Conservation (phyloP, 2,113 vertebrate species). For the Myotis yumanensis region DNA sequence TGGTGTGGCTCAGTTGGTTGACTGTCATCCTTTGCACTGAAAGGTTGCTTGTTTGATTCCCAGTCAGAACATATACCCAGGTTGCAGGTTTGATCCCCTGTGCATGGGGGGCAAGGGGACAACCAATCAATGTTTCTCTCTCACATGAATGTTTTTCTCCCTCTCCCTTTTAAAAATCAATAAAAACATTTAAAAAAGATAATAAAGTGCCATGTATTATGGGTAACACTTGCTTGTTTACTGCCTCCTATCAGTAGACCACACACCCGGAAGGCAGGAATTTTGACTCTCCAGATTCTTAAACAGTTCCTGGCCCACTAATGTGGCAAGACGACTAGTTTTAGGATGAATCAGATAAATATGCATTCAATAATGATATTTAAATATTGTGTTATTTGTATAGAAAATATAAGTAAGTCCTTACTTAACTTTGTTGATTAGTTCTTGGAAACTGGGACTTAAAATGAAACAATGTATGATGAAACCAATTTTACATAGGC, state of each 20-base stretch:
- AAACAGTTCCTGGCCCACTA: neutral
- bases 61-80: no score
- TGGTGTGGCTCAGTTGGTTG: no score
- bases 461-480: neutral
- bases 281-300: neutral
- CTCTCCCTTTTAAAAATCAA: no score
- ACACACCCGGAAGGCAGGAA: neutral
- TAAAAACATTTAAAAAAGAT: no score
- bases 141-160: no score
- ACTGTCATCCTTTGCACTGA: no score
- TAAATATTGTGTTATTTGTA: neutral
- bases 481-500: neutral
- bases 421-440: neutral
- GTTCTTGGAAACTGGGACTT: neutral
- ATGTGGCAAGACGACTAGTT: neutral
- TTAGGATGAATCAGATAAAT: neutral
- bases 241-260: neutral
- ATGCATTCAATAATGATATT: neutral
- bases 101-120: no score
- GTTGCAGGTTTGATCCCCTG: no score
- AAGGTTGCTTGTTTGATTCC: no score
- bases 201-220: neutral
- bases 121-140: no score
- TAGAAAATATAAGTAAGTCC: neutral
- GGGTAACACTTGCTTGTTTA: neutral